These are phyloP conservation scores for Bombyx mandarina DNA, from an alignment of 1,140 invertebrate genomes.

Conservation along the genomic window DNA sequence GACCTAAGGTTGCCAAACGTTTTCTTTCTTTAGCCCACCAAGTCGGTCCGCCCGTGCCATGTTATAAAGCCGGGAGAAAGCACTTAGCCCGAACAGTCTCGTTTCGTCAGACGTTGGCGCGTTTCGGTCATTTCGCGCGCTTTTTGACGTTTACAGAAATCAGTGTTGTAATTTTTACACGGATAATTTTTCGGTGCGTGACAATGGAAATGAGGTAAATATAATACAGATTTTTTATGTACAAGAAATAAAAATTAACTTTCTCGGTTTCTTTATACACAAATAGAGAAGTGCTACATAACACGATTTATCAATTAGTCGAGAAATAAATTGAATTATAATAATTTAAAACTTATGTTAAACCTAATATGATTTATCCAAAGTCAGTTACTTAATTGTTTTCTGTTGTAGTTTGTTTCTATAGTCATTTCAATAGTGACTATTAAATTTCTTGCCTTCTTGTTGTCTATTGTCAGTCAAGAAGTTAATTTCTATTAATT, in stretches of 20 bases:
- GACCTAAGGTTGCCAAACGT: slow-evolving; percentile 40
- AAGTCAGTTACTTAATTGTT: too few relatives aligned
- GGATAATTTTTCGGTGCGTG: slow-evolving; percentile 29
- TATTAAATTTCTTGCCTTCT: too few relatives aligned
- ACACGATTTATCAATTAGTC: too few relatives aligned
- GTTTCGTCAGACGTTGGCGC: slow-evolving; percentile 19
- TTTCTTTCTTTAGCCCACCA: slow-evolving; percentile 55
- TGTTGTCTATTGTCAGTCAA: too few relatives aligned
- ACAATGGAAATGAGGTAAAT: slow-evolving; percentile 54
- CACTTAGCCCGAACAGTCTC: slow-evolving; percentile 48
- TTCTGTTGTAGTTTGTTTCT: too few relatives aligned
- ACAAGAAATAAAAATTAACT: not conserved
- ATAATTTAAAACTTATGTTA: too few relatives aligned
- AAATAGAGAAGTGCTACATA: too few relatives aligned
- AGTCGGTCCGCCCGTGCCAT: slow-evolving; percentile 23
- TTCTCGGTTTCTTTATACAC: not conserved
- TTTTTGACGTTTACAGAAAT: slow-evolving; percentile 29
- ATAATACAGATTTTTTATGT: slow-evolving; percentile 21
- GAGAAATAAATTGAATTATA: too few relatives aligned
- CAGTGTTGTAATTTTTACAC: slow-evolving; percentile 32
- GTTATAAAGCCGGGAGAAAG: slow-evolving; percentile 66
- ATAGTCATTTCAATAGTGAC: too few relatives aligned
- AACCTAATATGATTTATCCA: too few relatives aligned
- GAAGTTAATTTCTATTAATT: slow-evolving; percentile 18
- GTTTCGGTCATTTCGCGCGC: slow-evolving; percentile 29